Evolutionary conservation across 2,113 vertebrate species (phyloP).

Genomic region (Vombatus ursinus): DNA sequence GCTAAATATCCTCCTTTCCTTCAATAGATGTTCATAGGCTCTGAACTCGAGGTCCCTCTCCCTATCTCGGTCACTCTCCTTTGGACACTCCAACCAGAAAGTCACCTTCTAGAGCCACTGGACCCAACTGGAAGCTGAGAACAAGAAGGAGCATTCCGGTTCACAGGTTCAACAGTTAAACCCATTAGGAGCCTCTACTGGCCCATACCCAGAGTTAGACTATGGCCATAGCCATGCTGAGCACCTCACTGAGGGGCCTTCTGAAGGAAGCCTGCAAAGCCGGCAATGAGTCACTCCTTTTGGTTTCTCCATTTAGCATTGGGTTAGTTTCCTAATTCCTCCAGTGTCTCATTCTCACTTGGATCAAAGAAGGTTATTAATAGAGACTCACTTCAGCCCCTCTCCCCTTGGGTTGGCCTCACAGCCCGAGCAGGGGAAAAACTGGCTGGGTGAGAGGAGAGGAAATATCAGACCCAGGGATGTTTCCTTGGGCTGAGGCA

Average conservation of each 20-base stretch:
- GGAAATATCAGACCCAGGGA: neutral
- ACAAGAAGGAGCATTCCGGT: neutral
- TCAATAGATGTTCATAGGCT: neutral
- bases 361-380: neutral
- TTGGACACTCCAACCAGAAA: rapidly evolving
- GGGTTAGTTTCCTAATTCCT: neutral
- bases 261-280: neutral
- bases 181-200: neutral
- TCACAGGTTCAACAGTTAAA: neutral
- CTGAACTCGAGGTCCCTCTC: neutral
- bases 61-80: neutral
- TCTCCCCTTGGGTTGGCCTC: neutral
- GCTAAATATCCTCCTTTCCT: neutral
- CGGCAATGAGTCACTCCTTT: neutral
- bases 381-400: neutral
- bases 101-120: neutral
- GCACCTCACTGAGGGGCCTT: neutral
- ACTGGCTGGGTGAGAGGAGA: neutral
- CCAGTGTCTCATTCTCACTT: neutral
- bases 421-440: neutral
- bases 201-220: neutral
- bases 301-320: neutral
- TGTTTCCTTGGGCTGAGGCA: neutral
- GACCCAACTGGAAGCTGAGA: neutral
- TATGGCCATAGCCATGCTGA: neutral